These are phyloP conservation scores for Phylloscopus trochiloides DNA, from an alignment of 2,113 vertebrate species.

Conservation along the genomic window DNA sequence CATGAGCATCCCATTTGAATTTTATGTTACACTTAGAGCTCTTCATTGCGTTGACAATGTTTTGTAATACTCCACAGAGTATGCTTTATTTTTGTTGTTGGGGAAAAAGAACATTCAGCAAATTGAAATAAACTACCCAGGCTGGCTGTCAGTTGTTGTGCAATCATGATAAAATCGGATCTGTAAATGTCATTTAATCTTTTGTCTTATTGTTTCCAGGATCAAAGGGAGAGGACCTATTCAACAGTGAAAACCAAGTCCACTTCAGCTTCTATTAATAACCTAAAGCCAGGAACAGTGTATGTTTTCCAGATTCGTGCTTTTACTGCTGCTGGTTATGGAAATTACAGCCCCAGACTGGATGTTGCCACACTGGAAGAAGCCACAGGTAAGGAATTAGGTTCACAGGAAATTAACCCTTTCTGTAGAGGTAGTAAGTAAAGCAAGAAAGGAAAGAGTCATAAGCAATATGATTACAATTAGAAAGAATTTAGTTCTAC, in stretches of 20 bases:
- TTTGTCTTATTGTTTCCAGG: constrained; percentile 75
- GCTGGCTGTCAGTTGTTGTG: constrained; percentile 33
- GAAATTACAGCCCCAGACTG: constrained; percentile 91
- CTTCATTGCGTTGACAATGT: constrained; percentile 6
- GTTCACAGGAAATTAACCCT: constrained; percentile 48
- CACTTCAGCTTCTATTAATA: constrained; percentile 93
- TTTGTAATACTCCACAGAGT: constrained; percentile 22
- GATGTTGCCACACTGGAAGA: constrained; percentile 96
- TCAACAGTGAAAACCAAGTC: constrained; percentile 94
- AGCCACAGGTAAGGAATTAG: constrained; percentile 82
- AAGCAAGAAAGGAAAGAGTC: neutral
- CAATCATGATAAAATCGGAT: constrained; percentile 50
- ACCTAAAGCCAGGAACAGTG: constrained; percentile 94
- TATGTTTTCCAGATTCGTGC: constrained; percentile 98
- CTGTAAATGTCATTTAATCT: constrained; percentile 48
- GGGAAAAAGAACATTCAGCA: neutral
- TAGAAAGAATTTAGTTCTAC: neutral
- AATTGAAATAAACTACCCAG: constrained; percentile 58
- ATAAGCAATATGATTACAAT: neutral
- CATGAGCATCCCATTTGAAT: constrained; percentile 50
- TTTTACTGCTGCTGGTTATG: constrained; percentile 95
- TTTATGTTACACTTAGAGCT: constrained; percentile 60
- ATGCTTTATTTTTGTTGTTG: neutral
- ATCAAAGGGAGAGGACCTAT: constrained; percentile 95
- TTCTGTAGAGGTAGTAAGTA: neutral